A percentile compares a stretch with the other conserved stretches of the same genome.
phyloP scores from a whole-genome alignment of 2,113 vertebrate genomes.

The Siniperca knerii region DNA sequence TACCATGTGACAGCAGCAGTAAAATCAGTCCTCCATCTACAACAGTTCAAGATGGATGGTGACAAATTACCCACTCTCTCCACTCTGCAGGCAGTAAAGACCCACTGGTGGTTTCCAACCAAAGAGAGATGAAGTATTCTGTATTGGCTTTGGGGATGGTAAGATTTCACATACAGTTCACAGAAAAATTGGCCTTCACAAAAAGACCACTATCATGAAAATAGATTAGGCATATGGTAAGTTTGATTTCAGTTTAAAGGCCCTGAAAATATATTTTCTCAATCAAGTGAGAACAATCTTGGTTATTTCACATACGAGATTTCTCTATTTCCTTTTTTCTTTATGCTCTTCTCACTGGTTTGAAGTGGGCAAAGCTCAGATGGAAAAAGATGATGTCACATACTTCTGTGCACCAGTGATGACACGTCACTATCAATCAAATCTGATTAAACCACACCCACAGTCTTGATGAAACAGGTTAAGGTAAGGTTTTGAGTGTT shows the following conservation, averaged over 20 bases:
- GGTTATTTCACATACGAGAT: not conserved
- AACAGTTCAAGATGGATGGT: constrained; percentile 44
- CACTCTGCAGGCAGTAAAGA: constrained; percentile 40
- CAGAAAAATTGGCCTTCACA: not conserved
- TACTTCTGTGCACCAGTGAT: not conserved
- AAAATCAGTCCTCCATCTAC: constrained; percentile 63
- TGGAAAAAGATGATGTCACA: not conserved
- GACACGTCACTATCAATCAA: too few relatives aligned
- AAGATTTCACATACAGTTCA: constrained; percentile 24
- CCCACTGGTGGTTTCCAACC: constrained; percentile 49
- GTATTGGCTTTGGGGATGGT: constrained; percentile 8
- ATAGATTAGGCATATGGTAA: not conserved
- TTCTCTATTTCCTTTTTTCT: not conserved
- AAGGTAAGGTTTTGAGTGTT: not conserved
- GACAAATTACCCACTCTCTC: constrained; percentile 68
- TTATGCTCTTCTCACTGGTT: not conserved
- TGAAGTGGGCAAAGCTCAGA: not conserved
- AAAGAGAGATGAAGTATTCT: constrained; percentile 43
- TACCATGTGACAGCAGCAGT: constrained; percentile 73
- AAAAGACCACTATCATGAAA: not conserved
- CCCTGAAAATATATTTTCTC: not conserved
- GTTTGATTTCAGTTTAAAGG: not conserved
- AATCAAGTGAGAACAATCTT: not conserved
- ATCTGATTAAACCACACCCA: not conserved
- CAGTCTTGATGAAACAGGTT: not conserved